Evolutionary conservation across 1,140 invertebrate genomes (phyloP).

Genomic region (Diachasmimorpha longicaudata): DNA sequence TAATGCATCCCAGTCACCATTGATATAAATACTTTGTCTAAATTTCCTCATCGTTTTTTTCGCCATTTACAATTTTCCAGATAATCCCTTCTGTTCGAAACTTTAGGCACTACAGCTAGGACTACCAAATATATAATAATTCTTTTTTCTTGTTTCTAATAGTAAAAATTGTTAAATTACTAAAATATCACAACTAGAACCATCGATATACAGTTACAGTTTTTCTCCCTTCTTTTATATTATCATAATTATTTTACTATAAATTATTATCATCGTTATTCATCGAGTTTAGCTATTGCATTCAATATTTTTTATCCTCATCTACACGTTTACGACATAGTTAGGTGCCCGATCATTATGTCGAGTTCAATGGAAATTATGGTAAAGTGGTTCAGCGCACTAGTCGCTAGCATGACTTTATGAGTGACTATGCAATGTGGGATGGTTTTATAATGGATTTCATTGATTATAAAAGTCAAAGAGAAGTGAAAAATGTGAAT

Average conservation of each 20-base stretch:
- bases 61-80: slow-evolving; percentile 1
- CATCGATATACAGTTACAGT: slow-evolving; percentile 53
- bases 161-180: slow-evolving; percentile 41
- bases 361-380: neutral
- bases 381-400: neutral
- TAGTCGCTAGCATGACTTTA: neutral
- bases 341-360: neutral
- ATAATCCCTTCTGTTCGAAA: neutral
- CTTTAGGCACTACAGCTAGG: slow-evolving; percentile 9
- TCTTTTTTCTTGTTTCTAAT: slow-evolving; percentile 23
- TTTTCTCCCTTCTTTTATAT: slow-evolving; percentile 26
- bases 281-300: neutral
- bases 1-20: slow-evolving; percentile 6
- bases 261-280: slow-evolving; percentile 11
- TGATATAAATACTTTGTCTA: slow-evolving; percentile 7
- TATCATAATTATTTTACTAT: neutral
- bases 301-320: neutral
- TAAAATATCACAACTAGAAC: slow-evolving; percentile 64
- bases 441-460: neutral
- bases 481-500: neutral
- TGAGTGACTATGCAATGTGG: neutral
- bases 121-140: slow-evolving; percentile 13
- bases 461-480: neutral
- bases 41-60: slow-evolving; percentile 1
- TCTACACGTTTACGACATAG: neutral